Conservation (phyloP, 2,113 vertebrate species). For the Anthoscopus minutus region DNA sequence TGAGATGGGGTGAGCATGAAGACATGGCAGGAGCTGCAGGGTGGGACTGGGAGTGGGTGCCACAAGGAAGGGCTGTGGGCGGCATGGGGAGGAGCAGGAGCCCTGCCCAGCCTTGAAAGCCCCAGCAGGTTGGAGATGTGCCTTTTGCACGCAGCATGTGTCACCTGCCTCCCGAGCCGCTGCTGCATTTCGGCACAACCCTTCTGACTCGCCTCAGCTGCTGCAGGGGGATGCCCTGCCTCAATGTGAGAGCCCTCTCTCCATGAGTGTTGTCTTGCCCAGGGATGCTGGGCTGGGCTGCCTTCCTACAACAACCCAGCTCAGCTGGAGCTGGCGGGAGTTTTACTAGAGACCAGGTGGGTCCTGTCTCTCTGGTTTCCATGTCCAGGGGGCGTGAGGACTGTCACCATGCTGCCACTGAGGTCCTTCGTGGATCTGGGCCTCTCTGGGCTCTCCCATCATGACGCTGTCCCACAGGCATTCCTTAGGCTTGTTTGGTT, state of each 20-base stretch:
- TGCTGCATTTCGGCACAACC: fast-evolving
- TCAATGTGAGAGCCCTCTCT: background rate
- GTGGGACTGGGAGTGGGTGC: background rate
- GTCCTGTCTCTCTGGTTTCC: background rate
- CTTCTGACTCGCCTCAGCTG: background rate
- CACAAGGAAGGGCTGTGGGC: background rate
- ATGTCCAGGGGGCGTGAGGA: fast-evolving
- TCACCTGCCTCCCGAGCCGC: background rate
- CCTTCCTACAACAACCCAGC: fast-evolving
- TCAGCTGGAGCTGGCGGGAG: background rate
- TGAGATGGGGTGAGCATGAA: background rate
- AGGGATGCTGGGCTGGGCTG: background rate
- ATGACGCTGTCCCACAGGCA: fast-evolving
- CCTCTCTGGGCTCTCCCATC: background rate
- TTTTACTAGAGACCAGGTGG: background rate
- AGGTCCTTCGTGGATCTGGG: background rate
- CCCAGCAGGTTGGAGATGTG: background rate
- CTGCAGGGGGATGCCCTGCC: background rate
- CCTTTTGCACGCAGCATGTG: background rate
- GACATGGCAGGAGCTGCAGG: background rate
- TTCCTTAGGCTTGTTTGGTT: background rate
- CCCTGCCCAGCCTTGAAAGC: background rate
- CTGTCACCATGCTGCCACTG: fast-evolving
- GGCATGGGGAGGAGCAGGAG: background rate
- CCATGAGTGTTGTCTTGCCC: fast-evolving